Evolutionary conservation across 2,888 invertebrate genomes (phyloP).

Genomic region (Spatulosminthurus flaviceps): DNA sequence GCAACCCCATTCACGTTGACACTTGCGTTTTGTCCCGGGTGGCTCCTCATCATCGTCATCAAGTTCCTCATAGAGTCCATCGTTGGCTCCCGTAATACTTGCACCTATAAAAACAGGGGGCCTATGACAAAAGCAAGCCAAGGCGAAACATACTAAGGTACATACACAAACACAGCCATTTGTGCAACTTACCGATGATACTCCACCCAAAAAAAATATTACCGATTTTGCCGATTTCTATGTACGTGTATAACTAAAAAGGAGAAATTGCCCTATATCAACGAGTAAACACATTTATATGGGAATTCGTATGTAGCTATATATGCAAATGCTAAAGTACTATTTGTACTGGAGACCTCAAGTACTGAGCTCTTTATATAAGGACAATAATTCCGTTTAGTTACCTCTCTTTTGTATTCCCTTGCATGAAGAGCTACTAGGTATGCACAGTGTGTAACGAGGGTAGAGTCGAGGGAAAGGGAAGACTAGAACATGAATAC

Average conservation of each 20-base stretch:
- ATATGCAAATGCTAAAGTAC: not conserved
- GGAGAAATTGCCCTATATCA: too few species aligned
- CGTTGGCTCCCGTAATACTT: not conserved
- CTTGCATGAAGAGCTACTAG: too few species aligned
- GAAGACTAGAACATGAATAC: constrained; percentile 37
- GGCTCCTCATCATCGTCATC: constrained; percentile 29
- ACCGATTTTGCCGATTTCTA: not conserved
- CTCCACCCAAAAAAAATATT: not conserved
- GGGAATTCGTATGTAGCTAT: too few species aligned
- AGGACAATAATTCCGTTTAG: not conserved
- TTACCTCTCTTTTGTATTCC: not conserved
- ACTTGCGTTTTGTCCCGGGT: constrained; percentile 32
- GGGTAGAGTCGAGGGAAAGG: too few species aligned
- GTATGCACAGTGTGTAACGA: too few species aligned
- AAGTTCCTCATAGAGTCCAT: not conserved
- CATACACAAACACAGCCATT: not conserved
- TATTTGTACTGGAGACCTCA: not conserved
- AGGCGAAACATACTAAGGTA: not conserved
- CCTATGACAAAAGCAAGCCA: not conserved
- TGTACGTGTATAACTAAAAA: not conserved
- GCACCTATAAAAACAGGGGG: not conserved
- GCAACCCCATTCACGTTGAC: not conserved
- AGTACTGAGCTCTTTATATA: not conserved
- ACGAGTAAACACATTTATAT: too few species aligned
- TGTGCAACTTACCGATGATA: not conserved